Evolutionary conservation across 2,888 invertebrate genomes (phyloP).

Genomic region (Pyrrhia umbra): DNA sequence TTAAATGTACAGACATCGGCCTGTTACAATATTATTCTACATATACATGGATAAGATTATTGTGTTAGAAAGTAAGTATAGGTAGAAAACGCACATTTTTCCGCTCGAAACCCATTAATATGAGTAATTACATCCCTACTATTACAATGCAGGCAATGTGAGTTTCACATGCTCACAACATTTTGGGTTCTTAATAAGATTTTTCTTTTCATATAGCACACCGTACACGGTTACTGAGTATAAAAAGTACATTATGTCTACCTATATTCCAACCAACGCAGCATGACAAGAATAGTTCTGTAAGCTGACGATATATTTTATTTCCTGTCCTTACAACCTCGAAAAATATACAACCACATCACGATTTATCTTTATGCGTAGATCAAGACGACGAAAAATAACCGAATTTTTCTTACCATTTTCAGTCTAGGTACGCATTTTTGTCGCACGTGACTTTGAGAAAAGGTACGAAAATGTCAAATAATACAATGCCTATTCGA

Average conservation of each 20-base stretch:
- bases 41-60: too few species aligned
- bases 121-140: too few species aligned
- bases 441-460: slow-evolving; percentile 57
- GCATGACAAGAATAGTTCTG: slow-evolving; percentile 23
- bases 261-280: slow-evolving; percentile 7
- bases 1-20: too few species aligned
- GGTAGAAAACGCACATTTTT: too few species aligned
- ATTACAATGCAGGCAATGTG: too few species aligned
- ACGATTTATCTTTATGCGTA: slow-evolving; percentile 62
- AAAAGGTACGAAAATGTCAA: slow-evolving; percentile 43
- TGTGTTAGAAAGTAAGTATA: too few species aligned
- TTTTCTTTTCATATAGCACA: background rate
- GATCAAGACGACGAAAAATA: slow-evolving; percentile 45
- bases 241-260: slow-evolving; percentile 1
- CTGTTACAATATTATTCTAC: too few species aligned
- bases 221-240: background rate
- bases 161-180: too few species aligned
- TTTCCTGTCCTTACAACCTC: slow-evolving; percentile 51
- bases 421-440: slow-evolving; percentile 56
- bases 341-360: slow-evolving; percentile 60
- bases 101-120: too few species aligned
- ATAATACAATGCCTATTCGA: slow-evolving; percentile 39
- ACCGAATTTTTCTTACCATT: slow-evolving; percentile 39
- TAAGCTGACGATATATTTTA: slow-evolving; percentile 50
- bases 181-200: background rate